Evolutionary conservation across 2,888 invertebrate species (phyloP), one percentile per base, ranked within the genome.

Genomic region (Parasteatoda lunata): DNA sequence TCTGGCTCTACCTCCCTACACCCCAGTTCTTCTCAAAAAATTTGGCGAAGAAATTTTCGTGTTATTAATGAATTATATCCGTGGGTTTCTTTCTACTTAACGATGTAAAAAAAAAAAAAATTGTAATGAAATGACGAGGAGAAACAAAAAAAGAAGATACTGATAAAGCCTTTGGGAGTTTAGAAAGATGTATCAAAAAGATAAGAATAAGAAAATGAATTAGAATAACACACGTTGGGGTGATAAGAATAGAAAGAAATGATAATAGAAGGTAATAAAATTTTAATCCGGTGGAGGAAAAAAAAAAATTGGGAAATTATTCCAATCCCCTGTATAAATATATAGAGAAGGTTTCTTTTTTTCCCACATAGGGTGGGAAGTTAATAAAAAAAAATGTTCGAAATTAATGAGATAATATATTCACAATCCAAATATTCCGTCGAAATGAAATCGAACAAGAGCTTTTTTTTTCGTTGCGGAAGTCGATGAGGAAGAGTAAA

Each of bases 41-140:
- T 49, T 59, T 4, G 59, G 54, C 54, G 76, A n/a, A 30, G 51
- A 78, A 83, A 79, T 70, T 78, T 84, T 76, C 76, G 51, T 70
- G 85, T 80, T 86, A 86, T 86, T 86, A 86, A 86, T 86, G 85
- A 86, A 86, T 86, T 86, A 86, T 65, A 79, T 77, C 71, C 80
- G 70, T 70, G 47, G 70, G 79, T n/a, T 59, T 59, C 8, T 59
- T n/a, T 4, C 59, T 59, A 59, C 9, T 13, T 59, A n/a, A 59
- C 9, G n/a, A 59, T 1, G n/a, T 7, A 59, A 59, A 59, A 59
- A 54, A 54, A 54, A 54, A 11, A 59, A 59, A 13, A 59, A 59
- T 59, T 59, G 9, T 13, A 59, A 13, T 9, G n/a, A 59, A 59
- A 59, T 11, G n/a, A 3, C 3, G 52, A 15, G 54, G 64, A 73